Conservation (phyloP, 1,140 invertebrate species). For the Conus ventricosus region DNA sequence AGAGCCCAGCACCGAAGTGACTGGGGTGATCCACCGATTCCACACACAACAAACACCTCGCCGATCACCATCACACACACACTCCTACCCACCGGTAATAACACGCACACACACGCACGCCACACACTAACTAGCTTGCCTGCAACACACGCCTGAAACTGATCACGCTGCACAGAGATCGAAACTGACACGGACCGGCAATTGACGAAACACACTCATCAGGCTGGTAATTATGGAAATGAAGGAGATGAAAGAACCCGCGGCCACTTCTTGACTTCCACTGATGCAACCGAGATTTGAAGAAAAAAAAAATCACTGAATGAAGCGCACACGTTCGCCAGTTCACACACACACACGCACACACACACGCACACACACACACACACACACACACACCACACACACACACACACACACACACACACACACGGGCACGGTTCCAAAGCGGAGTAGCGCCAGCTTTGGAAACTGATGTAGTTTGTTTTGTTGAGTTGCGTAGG, state of each 20-base stretch:
- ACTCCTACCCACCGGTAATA: neutral
- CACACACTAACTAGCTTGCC: neutral
- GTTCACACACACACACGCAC: neutral
- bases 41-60: neutral
- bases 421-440: neutral
- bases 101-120: neutral
- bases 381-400: neutral
- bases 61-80: neutral
- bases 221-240: neutral
- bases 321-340: neutral
- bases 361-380: neutral
- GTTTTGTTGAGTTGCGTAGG: constrained; percentile 27
- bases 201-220: neutral
- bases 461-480: constrained; percentile 28
- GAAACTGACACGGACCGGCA: constrained; percentile 1
- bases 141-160: neutral
- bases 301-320: neutral
- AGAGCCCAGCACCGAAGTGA: neutral
- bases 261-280: neutral
- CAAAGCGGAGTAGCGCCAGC: neutral
- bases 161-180: neutral
- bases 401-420: neutral
- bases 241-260: neutral
- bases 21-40: neutral
- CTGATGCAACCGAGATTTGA: neutral